Percentiles rank a stretch among this genome's conserved stretches.
Conservation (phyloP, 1,140 invertebrate species). For the Drosophila repletoides region DNA sequence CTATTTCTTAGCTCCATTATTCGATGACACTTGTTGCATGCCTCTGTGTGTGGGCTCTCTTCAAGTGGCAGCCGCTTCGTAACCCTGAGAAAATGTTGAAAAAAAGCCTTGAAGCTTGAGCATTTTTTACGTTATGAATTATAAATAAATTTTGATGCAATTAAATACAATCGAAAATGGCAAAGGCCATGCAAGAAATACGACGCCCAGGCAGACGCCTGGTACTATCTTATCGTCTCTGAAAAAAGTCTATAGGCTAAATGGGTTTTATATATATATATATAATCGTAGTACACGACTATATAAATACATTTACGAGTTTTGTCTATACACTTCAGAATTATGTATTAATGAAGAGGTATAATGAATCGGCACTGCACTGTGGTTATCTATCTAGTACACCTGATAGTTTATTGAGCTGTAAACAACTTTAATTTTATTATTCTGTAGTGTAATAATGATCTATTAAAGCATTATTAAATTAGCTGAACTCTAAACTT, state of each 20-base stretch:
- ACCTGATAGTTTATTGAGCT: too few species aligned
- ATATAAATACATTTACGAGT: conserved; percentile 13
- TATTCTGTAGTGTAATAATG: too few species aligned
- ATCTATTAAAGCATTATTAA: too few species aligned
- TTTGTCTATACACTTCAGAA: not conserved
- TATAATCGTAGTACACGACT: too few species aligned
- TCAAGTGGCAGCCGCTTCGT: conserved; percentile 19
- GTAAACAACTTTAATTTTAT: too few species aligned
- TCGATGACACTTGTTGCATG: conserved; percentile 57
- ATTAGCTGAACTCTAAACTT: too few species aligned
- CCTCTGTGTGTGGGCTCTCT: conserved; percentile 17
- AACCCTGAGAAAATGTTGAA: conserved; percentile 55
- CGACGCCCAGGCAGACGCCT: conserved; percentile 6
- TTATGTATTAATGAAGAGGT: not conserved
- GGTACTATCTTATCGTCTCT: conserved; percentile 54
- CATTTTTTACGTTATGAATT: conserved; percentile 24
- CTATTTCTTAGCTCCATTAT: conserved; percentile 32
- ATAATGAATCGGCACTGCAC: conserved; percentile 1
- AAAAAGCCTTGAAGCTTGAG: conserved; percentile 14
- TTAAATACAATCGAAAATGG: conserved; percentile 50
- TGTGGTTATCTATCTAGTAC: not conserved
- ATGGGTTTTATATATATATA: too few species aligned
- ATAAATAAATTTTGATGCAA: conserved; percentile 68
- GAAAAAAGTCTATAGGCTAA: conserved; percentile 9
- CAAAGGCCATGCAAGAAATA: conserved; percentile 29